Evolutionary conservation across 2,888 invertebrate species (phyloP), one percentile per base, ranked within the genome.

Genomic region (Netelia melanura): DNA sequence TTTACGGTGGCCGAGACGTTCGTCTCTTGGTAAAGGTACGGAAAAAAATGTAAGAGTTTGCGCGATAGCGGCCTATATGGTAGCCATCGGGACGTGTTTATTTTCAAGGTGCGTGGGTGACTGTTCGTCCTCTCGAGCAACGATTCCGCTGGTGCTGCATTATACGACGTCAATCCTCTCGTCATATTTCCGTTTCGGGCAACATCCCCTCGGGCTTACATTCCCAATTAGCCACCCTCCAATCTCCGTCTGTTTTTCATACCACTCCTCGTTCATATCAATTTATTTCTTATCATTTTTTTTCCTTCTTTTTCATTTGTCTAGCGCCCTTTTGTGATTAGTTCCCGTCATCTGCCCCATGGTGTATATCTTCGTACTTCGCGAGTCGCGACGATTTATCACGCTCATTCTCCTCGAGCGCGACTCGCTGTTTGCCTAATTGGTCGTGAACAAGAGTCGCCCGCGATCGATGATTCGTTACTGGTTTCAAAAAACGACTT

Each of bases 221-320:
- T 61, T 84, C 38, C 48, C 83, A 80, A 84, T 80, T 80, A 84
- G 71, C 80, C 78, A 56, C 68, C 68, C 79, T 81, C 81, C 74
- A 81, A 81, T 81, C 75, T 75, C 64, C 81, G 74, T 74, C 52
- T 75, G 30, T 65, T 56, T 80, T 56, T 43, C 23, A 38, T 65
- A 38, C 44, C 48, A 38, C 74, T 56, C 67, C 78, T 62, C 68
- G 44, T 23, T 23, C 76, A 54, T 52, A 58, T 25, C 62, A 23
- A 21, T 44, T 21, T 62, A 10, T 44, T 48, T 23, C 11, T 65
- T 56, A 30, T 17, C 8, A 38, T 38, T 54, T 14, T 64, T 43
- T 25, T 25, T 52, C 64, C 52, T 54, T 14, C 56, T 43, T 25
- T 25, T 58, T 70, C 52, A 52, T 48, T 30, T 54, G 23, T 67